phyloP scores from a whole-genome alignment of 2,888 invertebrate species.

The Eupithecia tripunctaria region DNA sequence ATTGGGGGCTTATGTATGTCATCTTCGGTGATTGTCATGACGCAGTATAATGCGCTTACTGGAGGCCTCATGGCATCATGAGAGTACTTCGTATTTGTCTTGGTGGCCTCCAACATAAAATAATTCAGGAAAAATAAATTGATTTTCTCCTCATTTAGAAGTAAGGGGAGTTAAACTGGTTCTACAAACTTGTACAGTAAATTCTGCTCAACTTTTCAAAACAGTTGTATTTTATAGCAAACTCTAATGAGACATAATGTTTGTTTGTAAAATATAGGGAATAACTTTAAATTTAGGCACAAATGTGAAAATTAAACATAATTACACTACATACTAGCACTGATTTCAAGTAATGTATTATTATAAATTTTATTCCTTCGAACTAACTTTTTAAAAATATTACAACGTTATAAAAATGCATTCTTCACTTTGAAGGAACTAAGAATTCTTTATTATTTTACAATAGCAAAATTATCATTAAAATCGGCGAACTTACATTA shows the following conservation, averaged over 20 bases:
- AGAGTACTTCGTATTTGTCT: background rate
- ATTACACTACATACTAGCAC: background rate
- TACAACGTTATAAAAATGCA: too few relatives aligned
- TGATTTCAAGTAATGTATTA: background rate
- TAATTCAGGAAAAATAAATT: background rate
- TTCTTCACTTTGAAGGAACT: too few relatives aligned
- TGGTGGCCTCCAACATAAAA: background rate
- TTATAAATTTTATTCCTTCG: background rate
- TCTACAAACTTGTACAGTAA: slow-evolving; percentile 33
- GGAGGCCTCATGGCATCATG: too few relatives aligned
- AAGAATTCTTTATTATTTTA: too few relatives aligned
- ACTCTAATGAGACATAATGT: slow-evolving; percentile 40
- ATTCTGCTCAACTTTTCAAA: slow-evolving; percentile 34
- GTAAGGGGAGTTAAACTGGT: background rate
- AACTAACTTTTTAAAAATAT: too few relatives aligned
- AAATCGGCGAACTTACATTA: too few relatives aligned
- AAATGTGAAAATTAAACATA: background rate
- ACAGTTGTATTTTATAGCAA: slow-evolving; percentile 39
- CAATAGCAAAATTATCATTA: too few relatives aligned
- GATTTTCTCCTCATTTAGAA: background rate
- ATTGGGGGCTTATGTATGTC: too few relatives aligned
- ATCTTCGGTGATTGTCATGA: background rate
- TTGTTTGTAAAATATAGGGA: slow-evolving; percentile 35
- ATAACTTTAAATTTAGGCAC: slow-evolving; percentile 14
- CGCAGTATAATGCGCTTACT: too few relatives aligned